Percentiles rank a stretch among this genome's conserved stretches.
Conservation (phyloP, 2,888 invertebrate genomes). For the Apamea sordens region DNA sequence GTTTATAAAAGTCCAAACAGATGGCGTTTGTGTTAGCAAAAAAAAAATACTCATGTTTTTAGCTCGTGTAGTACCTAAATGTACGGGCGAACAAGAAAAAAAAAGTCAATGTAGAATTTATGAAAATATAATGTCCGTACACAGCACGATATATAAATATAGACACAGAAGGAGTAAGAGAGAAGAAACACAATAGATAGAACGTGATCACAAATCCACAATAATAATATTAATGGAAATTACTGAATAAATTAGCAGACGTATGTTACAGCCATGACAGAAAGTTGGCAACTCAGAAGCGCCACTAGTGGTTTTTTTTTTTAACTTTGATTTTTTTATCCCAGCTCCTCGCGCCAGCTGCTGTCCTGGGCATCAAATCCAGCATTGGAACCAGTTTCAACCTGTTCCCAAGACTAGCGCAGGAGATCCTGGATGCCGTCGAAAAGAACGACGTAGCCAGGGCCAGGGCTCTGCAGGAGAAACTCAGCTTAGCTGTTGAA, state of each 20-base stretch:
- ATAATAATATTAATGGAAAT: no score
- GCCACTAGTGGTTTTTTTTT: not conserved
- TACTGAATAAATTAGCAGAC: no score
- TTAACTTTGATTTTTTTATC: not conserved
- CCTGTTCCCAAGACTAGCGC: slow-evolving; percentile 91
- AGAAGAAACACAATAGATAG: no score
- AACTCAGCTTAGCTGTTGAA: slow-evolving; percentile 87
- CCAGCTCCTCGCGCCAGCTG: slow-evolving; percentile 92
- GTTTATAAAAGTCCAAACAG: not conserved
- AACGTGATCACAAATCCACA: no score
- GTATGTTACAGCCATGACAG: no score
- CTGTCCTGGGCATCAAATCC: slow-evolving; percentile 92
- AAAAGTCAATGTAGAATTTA: no score
- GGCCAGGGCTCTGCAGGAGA: slow-evolving; percentile 89
- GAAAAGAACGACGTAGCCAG: slow-evolving; percentile 83
- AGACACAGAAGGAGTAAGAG: no score
- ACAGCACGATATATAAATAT: no score
- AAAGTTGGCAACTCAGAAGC: no score
- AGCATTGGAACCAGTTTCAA: slow-evolving; percentile 93
- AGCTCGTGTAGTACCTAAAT: no score
- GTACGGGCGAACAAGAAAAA: no score
- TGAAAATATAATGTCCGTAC: no score
- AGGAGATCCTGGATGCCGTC: slow-evolving; percentile 90
- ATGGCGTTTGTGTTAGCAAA: not conserved
- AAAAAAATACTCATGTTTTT: not conserved